Conservation (phyloP, 2,797 vertebrate species). For the Gadopsis marmoratus region DNA sequence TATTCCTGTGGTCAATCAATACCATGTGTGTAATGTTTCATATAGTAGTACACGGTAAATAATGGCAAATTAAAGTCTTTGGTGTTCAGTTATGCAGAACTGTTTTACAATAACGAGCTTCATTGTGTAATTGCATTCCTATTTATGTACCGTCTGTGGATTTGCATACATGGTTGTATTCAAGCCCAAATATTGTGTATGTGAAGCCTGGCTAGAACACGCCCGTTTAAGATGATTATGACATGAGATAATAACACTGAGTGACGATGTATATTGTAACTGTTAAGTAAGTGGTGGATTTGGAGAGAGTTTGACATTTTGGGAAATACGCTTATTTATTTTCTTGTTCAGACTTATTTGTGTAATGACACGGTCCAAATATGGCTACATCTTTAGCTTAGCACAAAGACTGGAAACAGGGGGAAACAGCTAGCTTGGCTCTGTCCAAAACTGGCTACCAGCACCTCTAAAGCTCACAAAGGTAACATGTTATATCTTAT, state of each 20-base stretch:
- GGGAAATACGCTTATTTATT: neutral
- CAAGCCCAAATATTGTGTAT: neutral
- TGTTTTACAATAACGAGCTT: conserved; percentile 32
- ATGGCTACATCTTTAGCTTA: neutral
- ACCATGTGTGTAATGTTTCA: conserved; percentile 1
- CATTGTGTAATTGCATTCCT: conserved; percentile 31
- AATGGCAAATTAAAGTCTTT: conserved; percentile 64
- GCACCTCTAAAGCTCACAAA: neutral
- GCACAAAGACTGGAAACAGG: neutral
- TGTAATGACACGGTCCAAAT: neutral
- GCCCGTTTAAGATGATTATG: conserved; percentile 1
- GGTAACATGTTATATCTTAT: neutral
- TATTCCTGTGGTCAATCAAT: conserved; percentile 31
- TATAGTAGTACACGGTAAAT: conserved; percentile 35
- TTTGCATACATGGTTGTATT: conserved; percentile 4
- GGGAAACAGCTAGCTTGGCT: neutral
- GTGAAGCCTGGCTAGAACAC: conserved; percentile 20
- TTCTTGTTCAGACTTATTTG: neutral
- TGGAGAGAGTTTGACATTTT: conserved; percentile 26
- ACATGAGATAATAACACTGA: conserved; percentile 39
- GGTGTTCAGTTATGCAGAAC: conserved; percentile 52
- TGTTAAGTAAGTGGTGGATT: conserved; percentile 21
- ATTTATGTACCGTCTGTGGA: conserved; percentile 36
- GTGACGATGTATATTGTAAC: conserved; percentile 15
- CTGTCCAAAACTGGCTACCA: neutral